A percentile compares a stretch with the other conserved stretches of the same genome.
phyloP scores from a whole-genome alignment of 2,888 invertebrate species.

The Brenthis hecate region DNA sequence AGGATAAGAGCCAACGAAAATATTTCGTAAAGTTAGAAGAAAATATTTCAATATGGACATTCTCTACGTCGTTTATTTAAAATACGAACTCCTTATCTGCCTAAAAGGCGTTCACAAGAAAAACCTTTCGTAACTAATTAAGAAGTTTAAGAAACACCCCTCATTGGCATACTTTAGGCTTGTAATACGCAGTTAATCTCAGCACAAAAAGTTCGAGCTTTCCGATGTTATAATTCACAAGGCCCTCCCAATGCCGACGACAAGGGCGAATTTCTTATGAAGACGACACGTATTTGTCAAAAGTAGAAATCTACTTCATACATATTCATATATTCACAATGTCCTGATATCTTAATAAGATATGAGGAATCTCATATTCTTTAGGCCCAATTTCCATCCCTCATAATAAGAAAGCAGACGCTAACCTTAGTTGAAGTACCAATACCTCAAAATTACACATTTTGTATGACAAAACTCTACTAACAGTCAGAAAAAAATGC shows the following conservation, averaged over 20 bases:
- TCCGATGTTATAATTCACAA: constrained; percentile 72
- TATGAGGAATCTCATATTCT: too few relatives aligned
- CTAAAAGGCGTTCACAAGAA: constrained; percentile 35
- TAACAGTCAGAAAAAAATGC: too few relatives aligned
- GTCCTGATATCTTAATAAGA: background rate
- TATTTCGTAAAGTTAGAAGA: constrained; percentile 22
- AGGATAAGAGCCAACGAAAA: constrained; percentile 4
- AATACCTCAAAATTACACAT: too few relatives aligned
- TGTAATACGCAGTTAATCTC: constrained; percentile 76
- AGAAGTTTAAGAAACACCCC: constrained; percentile 68
- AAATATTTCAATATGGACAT: constrained; percentile 28
- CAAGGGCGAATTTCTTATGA: constrained; percentile 74
- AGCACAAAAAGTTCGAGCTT: constrained; percentile 68
- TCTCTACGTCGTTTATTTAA: constrained; percentile 21
- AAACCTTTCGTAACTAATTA: constrained; percentile 63
- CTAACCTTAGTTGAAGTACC: too few relatives aligned
- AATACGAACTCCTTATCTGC: constrained; percentile 32
- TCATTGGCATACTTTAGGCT: constrained; percentile 74
- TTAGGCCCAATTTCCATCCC: too few relatives aligned
- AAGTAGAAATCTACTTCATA: constrained; percentile 40
- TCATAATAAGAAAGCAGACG: too few relatives aligned
- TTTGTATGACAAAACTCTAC: too few relatives aligned
- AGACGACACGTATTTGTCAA: constrained; percentile 64
- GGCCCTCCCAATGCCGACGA: constrained; percentile 60
- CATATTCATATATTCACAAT: constrained; percentile 6